Conservation (phyloP, 92 coral and sea anemone genomes). For the Porites rus region DNA sequence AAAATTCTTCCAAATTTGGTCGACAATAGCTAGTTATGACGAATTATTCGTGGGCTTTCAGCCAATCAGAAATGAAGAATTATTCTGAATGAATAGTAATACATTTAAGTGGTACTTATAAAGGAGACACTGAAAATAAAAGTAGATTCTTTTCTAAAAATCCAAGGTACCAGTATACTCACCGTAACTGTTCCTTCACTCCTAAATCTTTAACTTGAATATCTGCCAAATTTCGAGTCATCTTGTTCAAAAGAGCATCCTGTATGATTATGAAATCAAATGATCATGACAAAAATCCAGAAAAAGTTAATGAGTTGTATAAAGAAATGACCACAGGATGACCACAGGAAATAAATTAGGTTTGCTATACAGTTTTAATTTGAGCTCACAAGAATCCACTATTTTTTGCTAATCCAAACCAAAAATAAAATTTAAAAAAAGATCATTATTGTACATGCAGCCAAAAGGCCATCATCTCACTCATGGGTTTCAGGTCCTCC, state of each 20-base stretch:
- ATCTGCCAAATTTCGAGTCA: constrained; percentile 91
- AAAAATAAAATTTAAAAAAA: too few relatives aligned
- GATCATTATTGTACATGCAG: too few relatives aligned
- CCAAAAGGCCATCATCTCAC: too few relatives aligned
- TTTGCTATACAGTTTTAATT: too few relatives aligned
- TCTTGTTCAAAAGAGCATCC: constrained; percentile 95
- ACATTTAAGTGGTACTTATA: neutral
- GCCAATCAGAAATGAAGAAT: too few relatives aligned
- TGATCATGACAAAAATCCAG: neutral
- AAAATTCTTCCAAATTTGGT: too few relatives aligned
- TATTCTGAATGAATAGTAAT: too few relatives aligned
- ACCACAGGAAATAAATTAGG: neutral
- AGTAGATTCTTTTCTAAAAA: neutral
- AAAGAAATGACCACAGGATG: neutral
- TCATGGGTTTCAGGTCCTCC: too few relatives aligned
- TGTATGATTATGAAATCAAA: constrained; percentile 16
- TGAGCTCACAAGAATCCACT: too few relatives aligned
- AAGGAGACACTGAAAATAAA: neutral
- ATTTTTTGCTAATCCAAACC: too few relatives aligned
- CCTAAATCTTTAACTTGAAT: constrained; percentile 95
- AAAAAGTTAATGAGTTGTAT: neutral
- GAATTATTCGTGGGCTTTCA: too few relatives aligned
- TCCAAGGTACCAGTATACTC: neutral
- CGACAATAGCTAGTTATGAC: too few relatives aligned
- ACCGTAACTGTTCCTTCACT: constrained; percentile 89